Evolutionary conservation across 2,113 vertebrate species (phyloP).

Genomic region (Eulemur macaco): DNA sequence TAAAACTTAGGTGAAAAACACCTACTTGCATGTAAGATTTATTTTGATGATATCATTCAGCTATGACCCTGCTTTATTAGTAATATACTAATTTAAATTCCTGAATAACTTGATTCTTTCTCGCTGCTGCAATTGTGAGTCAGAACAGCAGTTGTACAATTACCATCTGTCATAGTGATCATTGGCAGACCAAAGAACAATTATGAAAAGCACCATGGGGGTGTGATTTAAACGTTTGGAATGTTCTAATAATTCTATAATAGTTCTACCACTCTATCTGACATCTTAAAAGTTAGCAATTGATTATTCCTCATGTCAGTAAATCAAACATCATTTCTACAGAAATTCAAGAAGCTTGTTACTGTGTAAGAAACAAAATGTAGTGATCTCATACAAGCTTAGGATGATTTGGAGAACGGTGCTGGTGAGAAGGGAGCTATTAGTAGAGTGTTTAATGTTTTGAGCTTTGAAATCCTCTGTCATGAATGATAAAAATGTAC

Average conservation of each 20-base stretch:
- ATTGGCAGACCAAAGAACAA: neutral
- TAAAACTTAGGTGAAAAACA: conserved; percentile 11
- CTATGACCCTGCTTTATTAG: neutral
- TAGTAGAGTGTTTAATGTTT: neutral
- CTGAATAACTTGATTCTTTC: conserved; percentile 9
- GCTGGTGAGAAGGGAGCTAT: neutral
- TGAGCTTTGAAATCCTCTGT: neutral
- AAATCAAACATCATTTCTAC: neutral
- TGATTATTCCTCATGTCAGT: neutral
- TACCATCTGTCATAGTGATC: neutral
- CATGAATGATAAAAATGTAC: neutral
- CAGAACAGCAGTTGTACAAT: neutral
- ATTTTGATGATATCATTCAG: neutral
- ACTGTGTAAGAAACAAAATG: neutral
- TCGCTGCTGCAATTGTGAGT: neutral
- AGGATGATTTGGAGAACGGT: neutral
- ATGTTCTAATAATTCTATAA: neutral
- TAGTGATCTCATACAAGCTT: neutral
- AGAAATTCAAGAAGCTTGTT: neutral
- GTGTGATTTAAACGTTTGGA: neutral
- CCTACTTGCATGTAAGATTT: neutral
- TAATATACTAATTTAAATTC: neutral
- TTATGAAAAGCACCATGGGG: neutral
- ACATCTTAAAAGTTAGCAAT: neutral
- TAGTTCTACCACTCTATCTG: neutral